A percentile compares a stretch with the other conserved stretches of the same genome.
These are phyloP conservation scores for Pipistrellus nathusii DNA, from an alignment of 2,797 vertebrate genomes.

Conservation along the genomic window DNA sequence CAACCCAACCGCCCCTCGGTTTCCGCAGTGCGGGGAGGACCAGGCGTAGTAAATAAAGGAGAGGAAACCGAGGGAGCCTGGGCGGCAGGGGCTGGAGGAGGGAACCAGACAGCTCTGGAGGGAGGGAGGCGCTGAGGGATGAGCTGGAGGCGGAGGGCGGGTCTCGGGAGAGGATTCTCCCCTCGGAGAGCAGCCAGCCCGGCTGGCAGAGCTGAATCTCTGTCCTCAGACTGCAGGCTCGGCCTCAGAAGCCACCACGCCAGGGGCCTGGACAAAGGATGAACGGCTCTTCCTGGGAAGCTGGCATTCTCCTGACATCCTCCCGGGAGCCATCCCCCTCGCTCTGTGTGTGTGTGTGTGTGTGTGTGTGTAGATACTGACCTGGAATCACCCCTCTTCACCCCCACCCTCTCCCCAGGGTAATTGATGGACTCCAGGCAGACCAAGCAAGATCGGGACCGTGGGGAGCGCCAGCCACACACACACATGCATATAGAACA, in stretches of 20 bases:
- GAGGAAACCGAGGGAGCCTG: conserved; percentile 32
- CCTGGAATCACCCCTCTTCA: background rate
- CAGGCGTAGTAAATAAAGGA: conserved; percentile 86
- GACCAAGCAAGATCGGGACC: background rate
- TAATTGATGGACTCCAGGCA: background rate
- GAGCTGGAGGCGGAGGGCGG: background rate
- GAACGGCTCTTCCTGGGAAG: background rate
- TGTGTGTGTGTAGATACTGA: background rate
- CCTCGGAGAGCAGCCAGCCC: background rate
- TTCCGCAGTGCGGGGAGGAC: conserved; percentile 78
- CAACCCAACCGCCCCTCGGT: conserved; percentile 82
- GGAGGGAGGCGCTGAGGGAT: background rate
- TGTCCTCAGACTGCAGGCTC: background rate
- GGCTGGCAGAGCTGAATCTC: background rate
- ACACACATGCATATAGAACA: background rate
- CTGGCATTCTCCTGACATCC: background rate
- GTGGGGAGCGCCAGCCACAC: background rate
- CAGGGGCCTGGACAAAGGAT: background rate
- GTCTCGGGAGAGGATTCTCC: background rate
- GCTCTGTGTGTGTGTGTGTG: background rate
- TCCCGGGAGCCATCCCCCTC: background rate
- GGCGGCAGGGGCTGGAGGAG: background rate
- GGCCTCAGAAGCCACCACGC: background rate
- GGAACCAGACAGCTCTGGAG: background rate
- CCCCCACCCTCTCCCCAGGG: background rate